A percentile compares a stretch with the other conserved stretches of the same genome.
Conservation (phyloP, 2,113 vertebrate species). For the Mobula birostris region DNA sequence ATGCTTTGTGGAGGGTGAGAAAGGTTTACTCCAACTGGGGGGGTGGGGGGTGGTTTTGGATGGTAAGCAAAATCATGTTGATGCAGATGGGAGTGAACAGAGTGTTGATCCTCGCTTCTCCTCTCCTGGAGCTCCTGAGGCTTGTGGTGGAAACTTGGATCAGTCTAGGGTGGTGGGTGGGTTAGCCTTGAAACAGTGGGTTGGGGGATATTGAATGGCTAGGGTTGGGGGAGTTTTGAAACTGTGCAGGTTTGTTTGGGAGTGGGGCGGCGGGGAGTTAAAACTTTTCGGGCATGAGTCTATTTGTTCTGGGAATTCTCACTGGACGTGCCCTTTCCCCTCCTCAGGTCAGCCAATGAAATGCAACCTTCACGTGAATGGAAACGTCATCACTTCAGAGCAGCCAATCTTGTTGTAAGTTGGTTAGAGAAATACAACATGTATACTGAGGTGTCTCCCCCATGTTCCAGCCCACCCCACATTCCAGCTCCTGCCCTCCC, state of each 20-base stretch:
- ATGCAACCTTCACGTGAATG: constrained; percentile 95
- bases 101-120: too few species aligned
- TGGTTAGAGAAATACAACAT: neutral
- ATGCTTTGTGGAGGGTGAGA: too few species aligned
- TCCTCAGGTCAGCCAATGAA: constrained; percentile 90
- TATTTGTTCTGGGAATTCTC: neutral
- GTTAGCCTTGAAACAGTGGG: neutral
- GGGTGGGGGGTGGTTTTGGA: too few species aligned
- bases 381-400: constrained; percentile 93
- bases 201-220: too few species aligned
- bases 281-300: too few species aligned
- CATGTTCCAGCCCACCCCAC: neutral
- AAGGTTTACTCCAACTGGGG: too few species aligned
- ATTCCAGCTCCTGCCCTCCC: neutral
- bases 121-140: too few species aligned
- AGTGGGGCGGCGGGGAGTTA: neutral
- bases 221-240: neutral
- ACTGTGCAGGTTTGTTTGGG: too few species aligned
- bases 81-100: too few species aligned
- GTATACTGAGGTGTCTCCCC: neutral
- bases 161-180: too few species aligned
- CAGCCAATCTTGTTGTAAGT: constrained; percentile 95
- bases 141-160: too few species aligned
- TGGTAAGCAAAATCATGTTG: too few species aligned
- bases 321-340: constrained; percentile 17